Conservation (phyloP, 2,888 invertebrate species). For the Meteorus colon region DNA sequence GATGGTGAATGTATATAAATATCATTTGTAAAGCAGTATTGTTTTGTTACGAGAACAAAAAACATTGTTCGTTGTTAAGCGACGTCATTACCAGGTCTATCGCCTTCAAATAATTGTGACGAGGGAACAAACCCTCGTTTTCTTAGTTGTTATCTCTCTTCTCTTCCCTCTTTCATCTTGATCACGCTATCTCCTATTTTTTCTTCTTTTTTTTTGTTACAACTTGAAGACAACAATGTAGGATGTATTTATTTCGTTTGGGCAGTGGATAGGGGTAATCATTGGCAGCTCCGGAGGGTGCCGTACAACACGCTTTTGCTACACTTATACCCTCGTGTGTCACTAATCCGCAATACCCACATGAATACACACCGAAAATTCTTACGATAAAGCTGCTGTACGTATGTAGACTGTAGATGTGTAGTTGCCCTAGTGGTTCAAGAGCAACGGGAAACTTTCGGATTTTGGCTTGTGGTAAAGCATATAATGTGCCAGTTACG, state of each 20-base stretch:
- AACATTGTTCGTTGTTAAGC: background rate
- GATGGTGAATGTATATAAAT: background rate
- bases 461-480: background rate
- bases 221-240: background rate
- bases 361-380: conserved; percentile 37
- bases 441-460: conserved; percentile 24
- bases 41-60: background rate
- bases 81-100: conserved; percentile 22
- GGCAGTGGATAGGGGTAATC: conserved; percentile 61
- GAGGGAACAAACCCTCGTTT: background rate
- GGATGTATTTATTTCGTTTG: conserved; percentile 51
- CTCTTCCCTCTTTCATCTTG: background rate
- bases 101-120: background rate
- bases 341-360: conserved; percentile 61
- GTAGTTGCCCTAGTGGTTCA: background rate
- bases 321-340: conserved; percentile 40
- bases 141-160: conserved; percentile 39
- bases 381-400: conserved; percentile 48
- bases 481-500: conserved; percentile 10
- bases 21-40: background rate
- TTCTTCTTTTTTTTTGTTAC: background rate
- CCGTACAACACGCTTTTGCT: conserved; percentile 17
- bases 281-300: conserved; percentile 56
- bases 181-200: background rate
- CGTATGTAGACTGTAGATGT: background rate